A percentile compares a stretch with the other conserved stretches of the same genome.
Evolutionary conservation across 2,888 invertebrate genomes (phyloP).

Genomic region (Leucoma salicis): DNA sequence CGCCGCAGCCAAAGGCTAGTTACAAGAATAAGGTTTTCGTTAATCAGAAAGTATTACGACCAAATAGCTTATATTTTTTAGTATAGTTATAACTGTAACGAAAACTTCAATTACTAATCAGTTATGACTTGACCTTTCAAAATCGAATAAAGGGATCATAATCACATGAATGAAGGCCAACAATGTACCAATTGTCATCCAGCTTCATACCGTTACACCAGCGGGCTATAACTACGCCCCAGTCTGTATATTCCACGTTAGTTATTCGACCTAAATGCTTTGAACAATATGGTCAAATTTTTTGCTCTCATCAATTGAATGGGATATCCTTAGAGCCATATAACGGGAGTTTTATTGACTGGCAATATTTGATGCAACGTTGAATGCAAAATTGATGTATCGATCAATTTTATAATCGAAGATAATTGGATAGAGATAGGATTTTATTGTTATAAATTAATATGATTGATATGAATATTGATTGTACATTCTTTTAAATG

Average conservation of each 20-base stretch:
- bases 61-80: too few species aligned
- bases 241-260: slow-evolving; percentile 11
- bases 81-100: slow-evolving; percentile 3
- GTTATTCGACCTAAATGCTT: slow-evolving; percentile 30
- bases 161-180: slow-evolving; percentile 20
- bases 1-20: too few species aligned
- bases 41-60: too few species aligned
- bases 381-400: background rate
- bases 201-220: slow-evolving; percentile 33
- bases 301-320: slow-evolving; percentile 22
- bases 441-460: background rate
- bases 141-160: slow-evolving; percentile 34
- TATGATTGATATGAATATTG: too few species aligned
- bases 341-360: slow-evolving; percentile 26
- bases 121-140: slow-evolving; percentile 30
- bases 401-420: background rate
- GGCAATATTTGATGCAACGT: background rate
- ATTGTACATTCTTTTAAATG: too few species aligned
- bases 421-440: too few species aligned
- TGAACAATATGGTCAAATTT: slow-evolving; percentile 33
- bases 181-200: slow-evolving; percentile 29
- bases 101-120: slow-evolving; percentile 8
- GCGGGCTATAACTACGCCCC: slow-evolving; percentile 20
- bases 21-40: too few species aligned
- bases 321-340: slow-evolving; percentile 24